Percentiles rank a stretch among this genome's conserved stretches.
phyloP scores from a whole-genome alignment of 2,888 invertebrate species.

The Rhopalosiphum nymphaeae region DNA sequence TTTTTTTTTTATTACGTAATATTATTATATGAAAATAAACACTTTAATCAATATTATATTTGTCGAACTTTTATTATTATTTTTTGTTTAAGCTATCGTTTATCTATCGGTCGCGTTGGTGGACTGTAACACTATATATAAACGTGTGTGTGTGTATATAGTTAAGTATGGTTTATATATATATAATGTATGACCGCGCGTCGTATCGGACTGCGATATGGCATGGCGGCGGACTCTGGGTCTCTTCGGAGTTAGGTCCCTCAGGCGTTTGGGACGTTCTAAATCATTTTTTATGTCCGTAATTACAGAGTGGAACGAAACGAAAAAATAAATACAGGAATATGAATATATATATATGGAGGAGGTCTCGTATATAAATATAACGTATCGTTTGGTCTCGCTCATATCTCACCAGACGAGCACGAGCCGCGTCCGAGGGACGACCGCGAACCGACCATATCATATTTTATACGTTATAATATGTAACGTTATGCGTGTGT shows the following conservation, averaged over 20 bases:
- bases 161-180: conserved; percentile 4
- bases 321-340: not conserved
- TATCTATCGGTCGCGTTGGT: not conserved
- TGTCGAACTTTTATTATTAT: conserved; percentile 10
- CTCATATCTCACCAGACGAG: not conserved
- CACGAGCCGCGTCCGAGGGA: not conserved
- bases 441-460: not conserved
- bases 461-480: not conserved
- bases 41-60: not conserved
- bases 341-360: not conserved
- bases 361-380: not conserved
- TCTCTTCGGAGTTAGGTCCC: conserved; percentile 16
- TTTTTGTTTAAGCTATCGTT: conserved; percentile 41
- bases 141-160: not conserved
- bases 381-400: not conserved
- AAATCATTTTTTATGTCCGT: conserved; percentile 54
- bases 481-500: not conserved
- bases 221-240: conserved; percentile 2
- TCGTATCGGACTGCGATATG: not conserved
- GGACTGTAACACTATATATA: not conserved
- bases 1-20: not conserved
- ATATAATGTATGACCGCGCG: not conserved
- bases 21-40: not conserved
- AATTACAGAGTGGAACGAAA: conserved; percentile 54
- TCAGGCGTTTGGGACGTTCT: conserved; percentile 49